phyloP scores from a whole-genome alignment of 2,113 vertebrate species.

The Gopherus evgoodei region DNA sequence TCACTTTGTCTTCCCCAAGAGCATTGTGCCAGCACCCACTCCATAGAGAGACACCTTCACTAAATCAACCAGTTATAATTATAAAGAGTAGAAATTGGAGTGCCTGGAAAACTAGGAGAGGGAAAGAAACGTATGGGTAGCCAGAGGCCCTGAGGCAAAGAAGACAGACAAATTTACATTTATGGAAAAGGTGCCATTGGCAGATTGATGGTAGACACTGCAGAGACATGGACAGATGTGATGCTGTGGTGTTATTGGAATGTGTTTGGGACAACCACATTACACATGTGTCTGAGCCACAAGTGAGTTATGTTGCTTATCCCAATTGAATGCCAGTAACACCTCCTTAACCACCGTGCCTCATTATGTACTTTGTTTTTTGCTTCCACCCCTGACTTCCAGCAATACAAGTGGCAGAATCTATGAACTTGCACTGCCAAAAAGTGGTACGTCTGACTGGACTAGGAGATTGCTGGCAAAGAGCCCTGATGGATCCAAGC shows the following conservation, averaged over 20 bases:
- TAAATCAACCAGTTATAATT: neutral
- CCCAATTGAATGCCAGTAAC: neutral
- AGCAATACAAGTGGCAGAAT: neutral
- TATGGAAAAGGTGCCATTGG: neutral
- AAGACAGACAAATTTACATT: neutral
- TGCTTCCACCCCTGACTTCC: neutral
- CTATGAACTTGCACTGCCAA: neutral
- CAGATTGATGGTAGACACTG: neutral
- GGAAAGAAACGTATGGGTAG: rapidly evolving
- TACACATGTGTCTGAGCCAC: rapidly evolving
- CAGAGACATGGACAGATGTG: neutral
- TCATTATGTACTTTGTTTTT: neutral
- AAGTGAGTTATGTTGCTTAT: neutral
- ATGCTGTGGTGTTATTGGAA: neutral
- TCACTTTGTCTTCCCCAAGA: neutral
- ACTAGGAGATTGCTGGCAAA: neutral
- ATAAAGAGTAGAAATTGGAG: neutral
- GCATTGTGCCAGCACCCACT: neutral
- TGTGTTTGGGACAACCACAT: neutral
- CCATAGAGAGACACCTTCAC: neutral
- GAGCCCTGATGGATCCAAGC: neutral
- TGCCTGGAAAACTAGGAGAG: neutral
- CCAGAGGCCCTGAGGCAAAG: rapidly evolving
- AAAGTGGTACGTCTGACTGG: neutral
- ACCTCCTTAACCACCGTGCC: neutral